Base-by-base conservation (phyloP, 2,888 invertebrate species). In the Epistrophe grossulariae region DNA sequence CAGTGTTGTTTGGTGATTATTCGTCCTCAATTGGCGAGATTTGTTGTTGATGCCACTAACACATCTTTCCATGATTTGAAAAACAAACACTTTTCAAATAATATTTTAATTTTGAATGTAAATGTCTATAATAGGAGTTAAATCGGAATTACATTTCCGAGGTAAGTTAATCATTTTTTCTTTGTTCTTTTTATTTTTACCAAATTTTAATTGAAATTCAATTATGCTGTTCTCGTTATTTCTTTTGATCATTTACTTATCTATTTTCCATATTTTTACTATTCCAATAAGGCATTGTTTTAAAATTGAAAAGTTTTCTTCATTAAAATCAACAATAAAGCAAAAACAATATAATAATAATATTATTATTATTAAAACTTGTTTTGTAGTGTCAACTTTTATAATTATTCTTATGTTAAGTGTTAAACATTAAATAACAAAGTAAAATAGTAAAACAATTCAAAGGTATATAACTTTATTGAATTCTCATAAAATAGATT, bases 1-100 rank as follows among this genome's bases (percentile, higher is more conserved):
- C 71, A 43, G 15, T 70, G 45, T 48, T 45, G 62, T 70, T 55
- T 43, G 17, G 19, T 59, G 68, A 52, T 70, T 68, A 60, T 15
- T 38, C 52, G 45, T 73, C 83, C 55, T 48, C 38, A 24, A 70
- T 60, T 24, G 52, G 8, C 35, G 13, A 60, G 4, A 60, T 40
- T 60, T 17, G 48, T 66, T 80, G 77, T 72, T 78, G 62, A 78
- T 81, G 78, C 68, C 77, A 66, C 68, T 66, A 60, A 68, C 60
- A 80, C 80, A 68, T 70, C 68, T 77, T 60, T 81, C 66, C 10
- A 55, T 8, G n/a, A 19, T 31, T 28, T 40, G 35, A 31, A 60
- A 50, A 38, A 59, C n/a, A 35, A 57, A 28, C 45, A 38, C 10
- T 28, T 31, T 28, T 64, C 2, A 60, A 60, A 62, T 17, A 57